Base-by-base conservation (phyloP, 2,797 vertebrate genomes). In the Falco columbarius region DNA sequence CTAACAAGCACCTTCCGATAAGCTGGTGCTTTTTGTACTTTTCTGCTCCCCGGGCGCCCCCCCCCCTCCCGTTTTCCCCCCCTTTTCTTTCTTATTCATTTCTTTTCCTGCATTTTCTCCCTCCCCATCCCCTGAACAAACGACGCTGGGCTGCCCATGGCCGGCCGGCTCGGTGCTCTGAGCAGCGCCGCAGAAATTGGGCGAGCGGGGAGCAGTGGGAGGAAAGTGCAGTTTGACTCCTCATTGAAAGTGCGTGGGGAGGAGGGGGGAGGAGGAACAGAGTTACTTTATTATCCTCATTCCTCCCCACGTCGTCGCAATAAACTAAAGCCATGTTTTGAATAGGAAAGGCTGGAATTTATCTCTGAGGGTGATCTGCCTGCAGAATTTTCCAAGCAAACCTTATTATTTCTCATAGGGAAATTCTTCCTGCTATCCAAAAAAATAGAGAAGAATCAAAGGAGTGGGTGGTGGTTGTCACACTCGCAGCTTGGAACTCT, bases 271-370 rank as follows among this genome's bases (percentile, higher is more conserved):
- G 93, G 86, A 96, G 97, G 62, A 84, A 87, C 73, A 1, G 44
- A 85, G 77, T 95, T 85, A 91, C 74, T 96, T 94, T 87, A 84
- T 94, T 87, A 82, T 73, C 94, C 52, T 88, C 80, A 66, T 94
- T 93, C 89, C 75, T 96, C 90, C 94, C 86, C 68, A 86, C 76
- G 79, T 90, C 56, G 67, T 83, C 55, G 22, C 68, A 84, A 71
- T 74, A 93, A 96, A 84, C 74, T 52, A 89, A 52, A 63, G 34
- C 49, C 73, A 55, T 40, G 32, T 89, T 97, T 96, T 90, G 71
- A 76, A 94, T 72, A 72, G 68, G 42, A 84, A 89, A 95, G 61
- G 22, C 77, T 93, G 93, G 91, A 89, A 93, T 93, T 86, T 71
- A 47, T 93, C 79, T 96, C 86, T 86, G 91, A 76, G 68, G 38